phyloP scores from a whole-genome alignment of 2,888 invertebrate genomes.

The Bellardia pandia region DNA sequence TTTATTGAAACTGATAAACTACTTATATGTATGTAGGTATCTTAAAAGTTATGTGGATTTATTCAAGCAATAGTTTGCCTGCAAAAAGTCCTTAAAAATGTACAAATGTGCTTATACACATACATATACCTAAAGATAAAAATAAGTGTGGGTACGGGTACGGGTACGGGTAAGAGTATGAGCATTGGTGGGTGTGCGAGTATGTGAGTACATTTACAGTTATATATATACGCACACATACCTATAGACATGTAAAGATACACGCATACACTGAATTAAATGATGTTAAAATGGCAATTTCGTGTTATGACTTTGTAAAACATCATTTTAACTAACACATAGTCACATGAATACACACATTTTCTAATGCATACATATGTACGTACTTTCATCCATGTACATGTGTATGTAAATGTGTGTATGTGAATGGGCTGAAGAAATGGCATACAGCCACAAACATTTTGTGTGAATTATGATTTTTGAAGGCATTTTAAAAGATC shows the following conservation, averaged over 20 bases:
- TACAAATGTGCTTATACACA: background rate
- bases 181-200: background rate
- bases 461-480: constrained; percentile 46
- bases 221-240: background rate
- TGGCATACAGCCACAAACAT: constrained; percentile 42
- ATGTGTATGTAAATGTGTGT: background rate
- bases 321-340: constrained; percentile 52
- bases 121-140: background rate
- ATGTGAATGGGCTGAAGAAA: constrained; percentile 1
- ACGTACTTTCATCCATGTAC: background rate
- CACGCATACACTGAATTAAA: constrained; percentile 53
- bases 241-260: background rate
- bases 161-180: background rate
- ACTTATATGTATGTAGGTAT: too few species aligned
- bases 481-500: constrained; percentile 54
- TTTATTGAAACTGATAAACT: too few species aligned
- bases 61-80: background rate
- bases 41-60: background rate
- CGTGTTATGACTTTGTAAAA: constrained; percentile 72
- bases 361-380: background rate
- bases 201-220: constrained; percentile 2
- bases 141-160: background rate
- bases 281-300: constrained; percentile 72
- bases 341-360: background rate
- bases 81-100: background rate